phyloP scores from a whole-genome alignment of 1,140 invertebrate species.

The Teleopsis dalmanni region DNA sequence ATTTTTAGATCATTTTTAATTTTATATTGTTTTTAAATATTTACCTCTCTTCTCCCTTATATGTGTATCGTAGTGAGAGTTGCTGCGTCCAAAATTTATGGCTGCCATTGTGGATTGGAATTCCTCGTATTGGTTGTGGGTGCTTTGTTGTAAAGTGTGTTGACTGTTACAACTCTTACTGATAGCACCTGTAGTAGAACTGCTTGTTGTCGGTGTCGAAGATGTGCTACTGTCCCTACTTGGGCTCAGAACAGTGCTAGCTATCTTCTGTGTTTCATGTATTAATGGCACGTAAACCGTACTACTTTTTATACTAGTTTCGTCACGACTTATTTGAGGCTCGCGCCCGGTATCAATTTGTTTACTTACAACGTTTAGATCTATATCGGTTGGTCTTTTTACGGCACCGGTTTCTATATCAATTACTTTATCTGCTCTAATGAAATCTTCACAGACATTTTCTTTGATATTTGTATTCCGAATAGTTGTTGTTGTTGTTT shows the following conservation, averaged over 20 bases:
- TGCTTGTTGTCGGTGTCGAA: constrained; percentile 33
- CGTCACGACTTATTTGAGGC: not conserved
- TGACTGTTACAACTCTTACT: constrained; percentile 40
- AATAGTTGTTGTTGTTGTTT: constrained; percentile 16
- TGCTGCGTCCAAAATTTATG: constrained; percentile 60
- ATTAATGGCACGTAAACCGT: no score
- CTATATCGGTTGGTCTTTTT: constrained; percentile 7
- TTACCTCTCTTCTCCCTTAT: constrained; percentile 79
- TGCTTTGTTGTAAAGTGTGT: constrained; percentile 42
- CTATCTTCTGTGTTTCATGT: no score
- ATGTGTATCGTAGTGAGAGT: constrained; percentile 77
- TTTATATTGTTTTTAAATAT: not conserved
- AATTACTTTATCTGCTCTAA: constrained; percentile 6
- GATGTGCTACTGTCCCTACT: no score
- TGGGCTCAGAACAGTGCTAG: no score
- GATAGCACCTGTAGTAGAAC: constrained; percentile 43
- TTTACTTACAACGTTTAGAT: constrained; percentile 1
- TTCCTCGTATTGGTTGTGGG: constrained; percentile 49
- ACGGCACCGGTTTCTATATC: constrained; percentile 9
- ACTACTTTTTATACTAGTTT: no score
- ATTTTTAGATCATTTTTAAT: no score
- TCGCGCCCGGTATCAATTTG: not conserved
- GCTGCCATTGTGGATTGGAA: constrained; percentile 44
- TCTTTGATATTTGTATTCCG: not conserved
- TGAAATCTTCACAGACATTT: not conserved